These are phyloP conservation scores for Pedionomus torquatus DNA, from an alignment of 2,113 vertebrate species.

Conservation along the genomic window DNA sequence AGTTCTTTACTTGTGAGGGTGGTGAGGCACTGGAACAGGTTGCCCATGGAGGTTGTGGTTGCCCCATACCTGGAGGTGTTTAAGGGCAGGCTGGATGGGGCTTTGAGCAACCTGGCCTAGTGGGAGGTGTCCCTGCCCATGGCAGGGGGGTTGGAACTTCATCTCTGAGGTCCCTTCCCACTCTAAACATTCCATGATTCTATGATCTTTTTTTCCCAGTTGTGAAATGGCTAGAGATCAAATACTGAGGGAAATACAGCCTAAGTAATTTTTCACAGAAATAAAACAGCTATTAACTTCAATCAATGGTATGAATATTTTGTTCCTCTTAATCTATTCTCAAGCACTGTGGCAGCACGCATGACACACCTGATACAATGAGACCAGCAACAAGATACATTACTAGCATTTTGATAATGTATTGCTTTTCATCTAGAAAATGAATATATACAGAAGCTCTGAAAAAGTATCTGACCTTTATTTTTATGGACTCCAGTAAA, in stretches of 20 bases:
- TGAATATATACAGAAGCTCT: neutral
- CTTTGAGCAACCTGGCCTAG: too few species aligned
- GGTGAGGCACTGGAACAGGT: too few species aligned
- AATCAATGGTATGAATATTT: neutral
- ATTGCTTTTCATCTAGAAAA: neutral
- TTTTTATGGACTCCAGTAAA: neutral
- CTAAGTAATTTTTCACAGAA: neutral
- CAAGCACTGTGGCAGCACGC: neutral
- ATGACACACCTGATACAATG: neutral
- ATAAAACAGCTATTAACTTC: neutral
- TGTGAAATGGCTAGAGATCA: neutral
- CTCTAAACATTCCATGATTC: too few species aligned
- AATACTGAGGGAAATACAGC: neutral
- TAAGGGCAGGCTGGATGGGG: too few species aligned
- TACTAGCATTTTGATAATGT: neutral
- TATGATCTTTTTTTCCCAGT: neutral
- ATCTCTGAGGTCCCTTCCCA: too few species aligned
- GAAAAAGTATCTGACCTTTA: neutral
- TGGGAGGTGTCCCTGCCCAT: too few species aligned
- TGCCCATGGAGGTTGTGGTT: too few species aligned
- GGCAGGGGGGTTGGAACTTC: too few species aligned
- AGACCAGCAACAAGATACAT: neutral
- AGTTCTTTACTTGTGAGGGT: too few species aligned
- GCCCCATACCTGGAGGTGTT: too few species aligned
- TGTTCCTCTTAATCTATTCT: neutral